These are phyloP conservation scores for Pipistrellus kuhlii DNA, from an alignment of 2,797 vertebrate genomes.

Conservation along the genomic window DNA sequence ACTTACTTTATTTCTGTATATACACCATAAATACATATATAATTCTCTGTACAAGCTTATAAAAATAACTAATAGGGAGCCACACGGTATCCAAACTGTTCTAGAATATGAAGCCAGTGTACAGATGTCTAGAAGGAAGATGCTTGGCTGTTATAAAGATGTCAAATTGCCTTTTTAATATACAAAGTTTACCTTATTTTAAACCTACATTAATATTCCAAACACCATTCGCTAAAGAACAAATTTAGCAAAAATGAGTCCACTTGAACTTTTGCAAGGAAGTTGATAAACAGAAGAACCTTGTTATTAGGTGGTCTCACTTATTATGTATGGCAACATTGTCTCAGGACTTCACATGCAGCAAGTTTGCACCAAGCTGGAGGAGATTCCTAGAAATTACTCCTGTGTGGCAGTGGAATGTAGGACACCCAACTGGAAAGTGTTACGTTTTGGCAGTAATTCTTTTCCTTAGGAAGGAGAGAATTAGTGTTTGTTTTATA, in stretches of 20 bases:
- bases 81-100: background rate
- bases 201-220: background rate
- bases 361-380: background rate
- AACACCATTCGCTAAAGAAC: background rate
- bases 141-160: constrained; percentile 19
- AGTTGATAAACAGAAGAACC: background rate
- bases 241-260: background rate
- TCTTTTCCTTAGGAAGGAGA: constrained; percentile 32
- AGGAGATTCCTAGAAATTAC: constrained; percentile 63
- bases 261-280: constrained; percentile 14
- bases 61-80: constrained; percentile 18
- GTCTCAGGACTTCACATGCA: background rate
- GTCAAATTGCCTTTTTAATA: background rate
- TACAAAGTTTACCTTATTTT: background rate
- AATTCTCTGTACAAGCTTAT: background rate
- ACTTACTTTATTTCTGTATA: background rate
- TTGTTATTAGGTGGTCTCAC: constrained; percentile 15
- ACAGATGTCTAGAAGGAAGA: background rate
- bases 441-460: constrained; percentile 33
- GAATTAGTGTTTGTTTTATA: constrained; percentile 27
- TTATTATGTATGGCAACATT: background rate
- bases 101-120: background rate
- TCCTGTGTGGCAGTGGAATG: background rate
- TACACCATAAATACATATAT: background rate
- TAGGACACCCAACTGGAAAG: background rate